Base-by-base conservation (phyloP, 2,888 invertebrate genomes). In the Idaea biselata region DNA sequence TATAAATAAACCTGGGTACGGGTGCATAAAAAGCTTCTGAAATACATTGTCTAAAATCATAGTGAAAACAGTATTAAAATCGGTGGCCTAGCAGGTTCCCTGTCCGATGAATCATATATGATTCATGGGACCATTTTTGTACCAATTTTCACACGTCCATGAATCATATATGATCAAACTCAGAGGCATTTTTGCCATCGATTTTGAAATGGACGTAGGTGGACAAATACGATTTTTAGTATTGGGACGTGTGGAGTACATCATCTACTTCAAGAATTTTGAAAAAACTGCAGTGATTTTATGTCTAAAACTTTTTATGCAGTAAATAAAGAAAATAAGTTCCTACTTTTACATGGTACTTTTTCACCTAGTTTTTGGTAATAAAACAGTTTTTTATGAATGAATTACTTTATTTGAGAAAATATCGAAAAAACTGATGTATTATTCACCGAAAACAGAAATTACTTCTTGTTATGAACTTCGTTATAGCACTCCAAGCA, bases 401-500 rank as follows among this genome's bases (percentile, higher is more conserved):
- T 25, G 53, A 60, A 60, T 25, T 60, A 60, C 44, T 33, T 60
- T 25, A 55, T 31, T 33, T 54, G 44, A 55, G 53, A 54, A 60
- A 55, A 25, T 60, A 55, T 33, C 58, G 32, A 32, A 32, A 32
- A 32, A 32, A 32, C 32, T 32, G 32, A 32, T 6, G 32, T 32
- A 32, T 32, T 32, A 32, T 32, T 32, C 7, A 32, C 32, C 32
- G 32, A 32, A 32, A 32, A 32, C 32, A 32, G 32, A 32, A 32
- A 32, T 32, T 32, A 32, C 58, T 58, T 33, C 32, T 58, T 58
- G 58, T 58, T 58, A 60, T 63, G 63, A 53, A 56, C 55, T 25
- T 64, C 68, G 55, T 68, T 67, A 33, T 56, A 68, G 55, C 66
- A 67, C 17, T 55, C 18, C 58, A 63, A 60, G 58, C 66, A 68